These are phyloP conservation scores for Poeciliopsis gracilis DNA, from an alignment of 2,797 vertebrate species.

Conservation along the genomic window DNA sequence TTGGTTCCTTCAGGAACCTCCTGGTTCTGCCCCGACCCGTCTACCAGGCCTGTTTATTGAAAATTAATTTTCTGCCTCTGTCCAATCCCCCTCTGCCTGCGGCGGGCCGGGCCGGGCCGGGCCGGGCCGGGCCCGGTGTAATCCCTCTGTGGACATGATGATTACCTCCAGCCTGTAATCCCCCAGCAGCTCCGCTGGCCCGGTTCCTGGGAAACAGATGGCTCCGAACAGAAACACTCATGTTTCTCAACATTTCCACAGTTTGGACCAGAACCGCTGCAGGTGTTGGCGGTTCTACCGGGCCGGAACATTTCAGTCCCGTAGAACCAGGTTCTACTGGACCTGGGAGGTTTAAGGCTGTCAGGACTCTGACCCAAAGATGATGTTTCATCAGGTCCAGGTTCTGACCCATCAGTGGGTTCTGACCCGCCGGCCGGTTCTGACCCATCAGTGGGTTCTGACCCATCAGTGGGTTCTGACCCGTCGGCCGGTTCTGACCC, in stretches of 20 bases:
- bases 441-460: no score
- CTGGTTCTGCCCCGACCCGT: not conserved
- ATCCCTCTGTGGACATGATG: constrained; percentile 78
- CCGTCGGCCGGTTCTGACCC: no score
- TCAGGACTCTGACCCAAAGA: no score
- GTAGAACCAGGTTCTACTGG: no score
- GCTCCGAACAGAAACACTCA: not conserved
- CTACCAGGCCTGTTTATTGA: constrained; percentile 29
- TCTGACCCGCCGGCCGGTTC: no score
- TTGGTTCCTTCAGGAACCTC: not conserved
- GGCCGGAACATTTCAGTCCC: not conserved
- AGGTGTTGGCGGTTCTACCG: not conserved
- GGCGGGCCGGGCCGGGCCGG: not conserved
- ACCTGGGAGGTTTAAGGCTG: no score
- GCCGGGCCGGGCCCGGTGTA: constrained; percentile 63
- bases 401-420: no score
- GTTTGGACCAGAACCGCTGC: not conserved
- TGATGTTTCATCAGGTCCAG: no score
- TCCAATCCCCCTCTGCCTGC: no score
- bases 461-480: no score
- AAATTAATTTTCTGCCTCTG: constrained; percentile 55
- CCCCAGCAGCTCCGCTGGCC: constrained; percentile 13
- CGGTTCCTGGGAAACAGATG: constrained; percentile 51
- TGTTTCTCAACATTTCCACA: not conserved
- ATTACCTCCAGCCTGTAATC: constrained; percentile 73